phyloP scores from a whole-genome alignment of 2,888 invertebrate genomes.

The Amphiduros pacificus region DNA sequence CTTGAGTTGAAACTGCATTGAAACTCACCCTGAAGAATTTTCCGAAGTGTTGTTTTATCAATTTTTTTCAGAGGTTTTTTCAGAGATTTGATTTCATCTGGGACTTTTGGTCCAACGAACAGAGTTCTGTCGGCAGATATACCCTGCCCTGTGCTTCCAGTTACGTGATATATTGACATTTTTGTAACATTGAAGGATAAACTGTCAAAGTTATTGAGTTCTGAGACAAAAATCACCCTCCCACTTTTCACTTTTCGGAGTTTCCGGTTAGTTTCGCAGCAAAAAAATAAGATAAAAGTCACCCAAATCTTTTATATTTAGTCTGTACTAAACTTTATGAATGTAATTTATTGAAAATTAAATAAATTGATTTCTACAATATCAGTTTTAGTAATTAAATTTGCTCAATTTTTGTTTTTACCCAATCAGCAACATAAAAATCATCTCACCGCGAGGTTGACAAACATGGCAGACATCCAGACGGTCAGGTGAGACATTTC shows the following conservation, averaged over 20 bases:
- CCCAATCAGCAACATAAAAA: too few relatives aligned
- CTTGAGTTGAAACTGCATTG: too few relatives aligned
- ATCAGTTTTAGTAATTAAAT: too few relatives aligned
- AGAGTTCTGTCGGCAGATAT: constrained; percentile 41
- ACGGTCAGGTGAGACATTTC: too few relatives aligned
- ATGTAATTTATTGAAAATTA: too few relatives aligned
- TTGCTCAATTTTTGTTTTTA: too few relatives aligned
- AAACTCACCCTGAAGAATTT: constrained; percentile 44
- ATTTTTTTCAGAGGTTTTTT: constrained; percentile 42
- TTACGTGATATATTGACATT: constrained; percentile 17
- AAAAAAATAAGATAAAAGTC: too few relatives aligned
- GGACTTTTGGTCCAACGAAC: constrained; percentile 47
- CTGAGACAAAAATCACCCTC: background rate
- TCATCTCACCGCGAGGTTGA: too few relatives aligned
- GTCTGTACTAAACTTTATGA: too few relatives aligned
- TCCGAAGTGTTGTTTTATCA: constrained; percentile 43
- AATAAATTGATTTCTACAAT: too few relatives aligned
- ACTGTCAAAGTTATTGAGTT: background rate
- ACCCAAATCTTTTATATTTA: too few relatives aligned
- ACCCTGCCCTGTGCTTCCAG: constrained; percentile 13
- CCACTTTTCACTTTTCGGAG: background rate
- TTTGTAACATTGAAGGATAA: background rate
- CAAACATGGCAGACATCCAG: too few relatives aligned
- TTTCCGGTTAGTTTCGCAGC: constrained; percentile 6
- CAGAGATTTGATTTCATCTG: constrained; percentile 45